Evolutionary conservation across 2,113 vertebrate genomes (phyloP).

Genomic region (Octodon degus): DNA sequence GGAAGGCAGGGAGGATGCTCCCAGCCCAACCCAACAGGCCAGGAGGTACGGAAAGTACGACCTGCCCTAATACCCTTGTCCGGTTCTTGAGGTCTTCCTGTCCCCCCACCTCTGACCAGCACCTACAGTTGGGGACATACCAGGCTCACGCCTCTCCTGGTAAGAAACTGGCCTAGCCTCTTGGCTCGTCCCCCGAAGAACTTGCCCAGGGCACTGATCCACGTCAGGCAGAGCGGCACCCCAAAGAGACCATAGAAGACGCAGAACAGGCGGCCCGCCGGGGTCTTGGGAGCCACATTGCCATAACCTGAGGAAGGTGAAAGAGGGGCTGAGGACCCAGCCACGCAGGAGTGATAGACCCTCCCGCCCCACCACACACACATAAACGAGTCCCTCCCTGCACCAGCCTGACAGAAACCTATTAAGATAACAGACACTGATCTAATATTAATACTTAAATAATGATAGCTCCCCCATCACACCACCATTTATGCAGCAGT

Average conservation of each 20-base stretch:
- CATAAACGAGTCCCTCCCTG: no score
- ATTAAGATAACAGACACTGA: not conserved
- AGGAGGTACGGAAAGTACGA: not conserved
- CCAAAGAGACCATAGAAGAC: constrained; percentile 99
- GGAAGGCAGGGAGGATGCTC: not conserved
- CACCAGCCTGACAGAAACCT: not conserved
- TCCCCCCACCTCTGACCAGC: not conserved
- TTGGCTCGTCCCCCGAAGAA: constrained; percentile 98
- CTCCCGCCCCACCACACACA: not conserved
- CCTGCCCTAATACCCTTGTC: not conserved
- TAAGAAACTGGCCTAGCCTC: constrained; percentile 95
- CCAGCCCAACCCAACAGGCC: not conserved
- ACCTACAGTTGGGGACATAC: constrained; percentile 84
- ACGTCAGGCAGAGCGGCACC: constrained; percentile 95
- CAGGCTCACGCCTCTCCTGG: constrained; percentile 94
- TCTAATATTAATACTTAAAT: not conserved
- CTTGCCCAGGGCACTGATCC: constrained; percentile 99
- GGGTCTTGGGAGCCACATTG: constrained; percentile 97
- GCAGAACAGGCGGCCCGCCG: constrained; percentile 94
- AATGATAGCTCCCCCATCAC: not conserved
- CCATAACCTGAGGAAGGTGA: constrained; percentile 91
- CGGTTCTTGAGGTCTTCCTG: not conserved
- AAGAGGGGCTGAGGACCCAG: not conserved
- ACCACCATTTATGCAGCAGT: not conserved
- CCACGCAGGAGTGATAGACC: accelerated